These are phyloP conservation scores for Solenopsis invicta DNA, from an alignment of 1,140 invertebrate genomes.

Conservation along the genomic window DNA sequence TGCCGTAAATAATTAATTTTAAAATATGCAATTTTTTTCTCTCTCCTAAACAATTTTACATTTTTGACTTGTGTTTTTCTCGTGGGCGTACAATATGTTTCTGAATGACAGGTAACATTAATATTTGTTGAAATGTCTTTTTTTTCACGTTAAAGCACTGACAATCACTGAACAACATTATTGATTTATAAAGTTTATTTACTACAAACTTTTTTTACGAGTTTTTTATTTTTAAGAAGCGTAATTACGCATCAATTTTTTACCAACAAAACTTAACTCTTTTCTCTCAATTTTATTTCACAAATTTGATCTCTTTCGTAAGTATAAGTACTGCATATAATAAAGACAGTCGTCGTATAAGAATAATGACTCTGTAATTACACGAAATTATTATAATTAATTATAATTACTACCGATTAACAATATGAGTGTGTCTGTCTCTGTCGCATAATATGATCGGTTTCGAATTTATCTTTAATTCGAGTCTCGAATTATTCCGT, in stretches of 20 bases:
- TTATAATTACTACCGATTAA: neutral
- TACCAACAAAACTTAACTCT: neutral
- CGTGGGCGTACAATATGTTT: no score
- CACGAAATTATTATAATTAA: constrained; percentile 1
- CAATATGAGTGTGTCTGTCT: no score
- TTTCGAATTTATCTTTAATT: constrained; percentile 1
- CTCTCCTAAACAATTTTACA: no score
- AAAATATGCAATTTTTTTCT: no score
- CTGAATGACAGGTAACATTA: neutral
- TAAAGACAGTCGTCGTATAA: neutral
- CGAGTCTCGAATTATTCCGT: neutral
- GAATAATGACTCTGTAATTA: constrained; percentile 8
- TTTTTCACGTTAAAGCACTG: neutral
- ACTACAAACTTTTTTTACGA: neutral
- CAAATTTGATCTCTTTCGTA: neutral
- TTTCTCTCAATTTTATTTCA: neutral
- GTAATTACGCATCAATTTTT: neutral
- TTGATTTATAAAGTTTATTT: neutral
- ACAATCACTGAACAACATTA: neutral
- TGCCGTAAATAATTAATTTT: no score
- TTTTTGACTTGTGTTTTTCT: no score
- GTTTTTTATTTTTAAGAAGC: neutral
- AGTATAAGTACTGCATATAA: neutral
- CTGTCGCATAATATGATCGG: no score
- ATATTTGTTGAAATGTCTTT: neutral